Conservation (phyloP, 1,140 invertebrate genomes). For the Euglossa dilemma region DNA sequence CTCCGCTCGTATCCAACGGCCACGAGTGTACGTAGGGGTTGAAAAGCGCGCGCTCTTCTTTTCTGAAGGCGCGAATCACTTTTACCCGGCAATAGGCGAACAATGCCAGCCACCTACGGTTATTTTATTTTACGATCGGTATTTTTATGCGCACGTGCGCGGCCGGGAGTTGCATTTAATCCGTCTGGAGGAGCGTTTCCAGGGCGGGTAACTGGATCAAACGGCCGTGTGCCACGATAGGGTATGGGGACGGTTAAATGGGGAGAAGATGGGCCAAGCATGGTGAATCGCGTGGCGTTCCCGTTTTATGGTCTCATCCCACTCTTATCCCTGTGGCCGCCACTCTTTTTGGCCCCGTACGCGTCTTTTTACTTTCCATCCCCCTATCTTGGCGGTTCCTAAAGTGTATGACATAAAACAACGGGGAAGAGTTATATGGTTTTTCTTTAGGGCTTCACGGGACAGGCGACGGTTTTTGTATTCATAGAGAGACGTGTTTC, state of each 20-base stretch:
- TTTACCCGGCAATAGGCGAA: background rate
- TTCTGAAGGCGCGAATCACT: conserved; percentile 6
- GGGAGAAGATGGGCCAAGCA: conserved; percentile 32
- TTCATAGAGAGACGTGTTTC: conserved; percentile 8
- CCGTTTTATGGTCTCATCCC: conserved; percentile 33
- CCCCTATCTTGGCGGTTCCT: conserved; percentile 3
- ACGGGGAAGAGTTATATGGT: conserved; percentile 2
- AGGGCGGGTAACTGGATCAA: conserved; percentile 49
- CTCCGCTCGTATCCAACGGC: background rate
- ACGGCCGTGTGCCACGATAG: background rate
- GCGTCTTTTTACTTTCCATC: conserved; percentile 7
- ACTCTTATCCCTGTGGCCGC: background rate
- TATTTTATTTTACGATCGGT: conserved; percentile 63
- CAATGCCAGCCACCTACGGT: conserved; percentile 33
- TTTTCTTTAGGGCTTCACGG: background rate
- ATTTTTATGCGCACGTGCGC: conserved; percentile 50
- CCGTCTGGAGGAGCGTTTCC: conserved; percentile 44
- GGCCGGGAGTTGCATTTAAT: conserved; percentile 60
- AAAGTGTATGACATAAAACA: conserved; percentile 25
- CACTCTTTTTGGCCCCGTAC: background rate
- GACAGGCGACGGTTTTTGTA: background rate
- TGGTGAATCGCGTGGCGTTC: conserved; percentile 30
- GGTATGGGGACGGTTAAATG: conserved; percentile 23
- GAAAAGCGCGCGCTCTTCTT: background rate
- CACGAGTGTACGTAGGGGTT: background rate